Base-by-base conservation (phyloP, 2,888 invertebrate genomes). In the Metallyticus violacea region DNA sequence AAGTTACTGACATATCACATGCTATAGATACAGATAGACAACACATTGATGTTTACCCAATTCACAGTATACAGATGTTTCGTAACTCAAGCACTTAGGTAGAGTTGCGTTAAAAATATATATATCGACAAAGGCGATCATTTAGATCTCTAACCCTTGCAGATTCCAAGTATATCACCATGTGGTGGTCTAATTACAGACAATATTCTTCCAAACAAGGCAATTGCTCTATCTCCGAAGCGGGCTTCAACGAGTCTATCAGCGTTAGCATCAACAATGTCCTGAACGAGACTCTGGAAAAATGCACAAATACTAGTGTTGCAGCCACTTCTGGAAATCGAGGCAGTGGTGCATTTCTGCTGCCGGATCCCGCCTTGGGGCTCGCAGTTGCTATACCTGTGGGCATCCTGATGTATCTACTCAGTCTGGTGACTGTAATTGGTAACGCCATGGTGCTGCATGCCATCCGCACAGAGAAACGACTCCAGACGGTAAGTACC, bases 371-470 rank as follows among this genome's bases (percentile, higher is more conserved):
- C 4, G 7, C 27, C 4, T 22, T 83, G 7, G 27, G 22, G 2
- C 29, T 83, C 28, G 83, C n/a, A 9, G 22, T 77, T 5, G 83
- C 83, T 6, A 26, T 83, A 9, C 83, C 83, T 0, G 15, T 83
- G 83, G 83, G 83, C 2, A 83, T 83, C 9, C n/a, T 7, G n/a
- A 83, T 83, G 83, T 83, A 83, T 9, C 5, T 77, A 7, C 25
- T 83, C 2, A 83, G 83, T 22, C 77, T 83, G 6, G 28, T 83
- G n/a, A 83, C 83, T 5, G 77, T 83, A 2, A 25, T 83, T 77
- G 83, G 83, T 3, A 83, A 83, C n/a, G 83, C 83, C 4, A 83
- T 83, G 83, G 83, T 83, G 1, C 77, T 83, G 22, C 83, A 83
- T 25, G 83, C 83, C n/a, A 77, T 83, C 29, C 26, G 83, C 26